Evolutionary conservation across 2,888 invertebrate genomes (phyloP), one percentile per base, ranked within the genome.

Genomic region (Thera obeliscata): DNA sequence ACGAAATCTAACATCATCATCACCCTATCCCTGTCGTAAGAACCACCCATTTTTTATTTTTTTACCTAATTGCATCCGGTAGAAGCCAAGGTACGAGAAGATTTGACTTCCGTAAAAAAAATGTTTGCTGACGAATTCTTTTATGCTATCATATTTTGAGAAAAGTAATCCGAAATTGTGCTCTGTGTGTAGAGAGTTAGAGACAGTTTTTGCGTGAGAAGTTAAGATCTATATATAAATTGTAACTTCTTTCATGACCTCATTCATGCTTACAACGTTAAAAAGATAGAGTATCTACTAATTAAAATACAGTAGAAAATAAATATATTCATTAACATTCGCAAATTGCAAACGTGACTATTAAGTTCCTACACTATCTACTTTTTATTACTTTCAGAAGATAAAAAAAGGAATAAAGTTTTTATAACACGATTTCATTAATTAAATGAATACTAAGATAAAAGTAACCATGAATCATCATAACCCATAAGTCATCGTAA

Each of bases 91-190:
- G n/a, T n/a, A n/a, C n/a, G n/a, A n/a, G n/a, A n/a, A n/a, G n/a
- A n/a, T n/a, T n/a, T n/a, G n/a, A n/a, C n/a, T n/a, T n/a, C n/a
- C n/a, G n/a, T n/a, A n/a, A n/a, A n/a, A n/a, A n/a, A n/a, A n/a
- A n/a, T n/a, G n/a, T n/a, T n/a, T n/a, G n/a, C n/a, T 89, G 88
- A 91, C 87, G 89, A 86, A 91, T 89, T 88, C 86, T 84, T 87
- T 86, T 85, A 82, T 83, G 82, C 81, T 82, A 82, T 81, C 73
- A 78, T 46, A 71, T 71, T 59, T 41, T 6, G 12, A 66, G 50
- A 46, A 2, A 9, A 7, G 2, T 46, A 9, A n/a, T 9, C 43
- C 3, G 8, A 12, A 22, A 57, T 41, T 50, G 38, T 22, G 12
- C 49, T 41, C n/a, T 57, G 67, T 70, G 65, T 76, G 70, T 55